Evolutionary conservation across 2,888 invertebrate genomes (phyloP), one percentile per base, ranked within the genome.

Genomic region (Gibbula magus): DNA sequence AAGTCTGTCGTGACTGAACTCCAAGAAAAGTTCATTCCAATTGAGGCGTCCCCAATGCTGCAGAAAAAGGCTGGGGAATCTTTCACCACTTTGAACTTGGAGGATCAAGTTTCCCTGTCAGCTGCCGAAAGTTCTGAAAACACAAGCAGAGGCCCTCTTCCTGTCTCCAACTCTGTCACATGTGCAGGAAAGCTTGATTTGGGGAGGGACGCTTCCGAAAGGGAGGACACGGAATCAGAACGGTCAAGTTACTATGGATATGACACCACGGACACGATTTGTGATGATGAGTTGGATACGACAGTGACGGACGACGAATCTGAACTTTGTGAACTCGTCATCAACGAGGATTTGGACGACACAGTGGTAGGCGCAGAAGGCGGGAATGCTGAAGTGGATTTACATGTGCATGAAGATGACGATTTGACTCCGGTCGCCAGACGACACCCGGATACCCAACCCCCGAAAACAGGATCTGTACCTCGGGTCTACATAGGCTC

Each of bases 281-380:
- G 61, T 61, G 61, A 32, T 70, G 70, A 70, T 32, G 70, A 70
- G 32, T 70, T 70, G 70, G 70, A 70, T 70, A 70, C 70, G 39
- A 70, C 70, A n/a, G 70, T 70, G 70, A 70, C 70, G n/a, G 70
- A 70, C 20, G 70, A 70, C n/a, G 70, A 70, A 61, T 29, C 61
- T 13, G 61, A 61, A 16, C 18, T 61, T 10, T 70, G 70, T 70
- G 70, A 70, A 35, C 70, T 70, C 10, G 70, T 70, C 35, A 70
- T 70, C 35, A 70, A 20, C 35, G 70, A 70, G 35, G 70, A 70
- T 35, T 39, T 70, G 70, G 70, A 70, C 39, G 20, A 20, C 29
- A 70, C 70, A 35, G 70, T 70, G 39, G 70, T 70, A 29, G 61
- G 61, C 10, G 29, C 29, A 25, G 29, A 61, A 20, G 70, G 70